phyloP scores from a whole-genome alignment of 1,140 invertebrate species.

The Trialeurodes vaporariorum region DNA sequence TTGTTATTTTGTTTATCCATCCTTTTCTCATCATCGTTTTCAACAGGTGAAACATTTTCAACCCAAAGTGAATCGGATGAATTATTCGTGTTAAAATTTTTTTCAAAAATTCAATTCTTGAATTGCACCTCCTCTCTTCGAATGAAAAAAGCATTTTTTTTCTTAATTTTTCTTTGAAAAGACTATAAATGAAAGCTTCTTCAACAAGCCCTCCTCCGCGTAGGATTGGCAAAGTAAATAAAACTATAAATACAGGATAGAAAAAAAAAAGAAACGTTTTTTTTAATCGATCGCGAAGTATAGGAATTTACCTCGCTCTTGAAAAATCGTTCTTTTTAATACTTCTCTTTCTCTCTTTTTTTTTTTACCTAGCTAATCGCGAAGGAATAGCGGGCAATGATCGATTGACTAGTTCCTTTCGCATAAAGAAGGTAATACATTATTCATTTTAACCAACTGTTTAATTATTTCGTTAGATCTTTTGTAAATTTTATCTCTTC shows the following conservation, averaged over 20 bases:
- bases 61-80: too few relatives aligned
- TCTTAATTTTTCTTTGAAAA: neutral
- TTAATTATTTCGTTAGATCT: neutral
- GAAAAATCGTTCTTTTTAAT: neutral
- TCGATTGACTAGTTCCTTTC: neutral
- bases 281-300: too few relatives aligned
- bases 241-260: too few relatives aligned
- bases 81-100: too few relatives aligned
- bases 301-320: neutral
- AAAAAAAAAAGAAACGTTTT: too few relatives aligned
- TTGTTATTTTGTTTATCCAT: neutral
- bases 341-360: too few relatives aligned
- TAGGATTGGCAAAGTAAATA: too few relatives aligned
- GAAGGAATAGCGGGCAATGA: neutral
- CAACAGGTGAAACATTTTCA: neutral
- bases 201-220: neutral
- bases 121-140: too few relatives aligned
- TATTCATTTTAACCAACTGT: neutral
- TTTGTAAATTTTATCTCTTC: neutral
- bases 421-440: neutral
- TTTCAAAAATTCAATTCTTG: too few relatives aligned
- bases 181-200: neutral
- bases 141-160: too few relatives aligned
- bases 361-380: neutral
- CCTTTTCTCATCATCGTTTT: too few relatives aligned